Conservation (phyloP, 2,797 vertebrate species). For the Crocidura indochinensis region DNA sequence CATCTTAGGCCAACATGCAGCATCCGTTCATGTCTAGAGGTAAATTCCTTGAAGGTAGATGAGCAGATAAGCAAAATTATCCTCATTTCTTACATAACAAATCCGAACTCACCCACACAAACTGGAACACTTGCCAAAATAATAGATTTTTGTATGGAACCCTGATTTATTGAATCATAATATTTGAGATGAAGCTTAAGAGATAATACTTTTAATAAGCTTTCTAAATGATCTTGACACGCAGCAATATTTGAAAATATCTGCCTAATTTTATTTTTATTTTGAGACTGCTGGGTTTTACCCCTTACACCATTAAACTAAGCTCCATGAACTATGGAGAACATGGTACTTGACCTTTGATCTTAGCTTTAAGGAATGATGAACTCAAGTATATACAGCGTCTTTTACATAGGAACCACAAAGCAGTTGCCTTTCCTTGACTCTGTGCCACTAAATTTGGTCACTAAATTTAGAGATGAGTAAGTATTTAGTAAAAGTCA, state of each 20-base stretch:
- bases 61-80: neutral
- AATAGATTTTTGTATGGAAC: neutral
- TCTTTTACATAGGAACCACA: too few species aligned
- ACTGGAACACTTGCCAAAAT: conserved; percentile 30
- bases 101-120: neutral
- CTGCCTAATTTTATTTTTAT: too few species aligned
- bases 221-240: neutral
- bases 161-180: neutral
- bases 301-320: too few species aligned
- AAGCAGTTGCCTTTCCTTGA: too few species aligned
- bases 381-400: too few species aligned
- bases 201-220: conserved; percentile 7
- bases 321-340: too few species aligned
- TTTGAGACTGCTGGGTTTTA: conserved; percentile 28
- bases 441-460: too few species aligned
- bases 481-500: too few species aligned
- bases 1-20: neutral
- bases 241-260: neutral
- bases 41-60: neutral
- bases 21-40: neutral
- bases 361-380: too few species aligned
- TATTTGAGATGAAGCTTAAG: neutral
- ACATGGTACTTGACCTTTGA: too few species aligned
- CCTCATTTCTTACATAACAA: neutral
- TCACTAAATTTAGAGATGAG: too few species aligned